Conservation (phyloP, 37 sponge, comb jelly and placozoan genomes). For the Beroe forskalii region DNA sequence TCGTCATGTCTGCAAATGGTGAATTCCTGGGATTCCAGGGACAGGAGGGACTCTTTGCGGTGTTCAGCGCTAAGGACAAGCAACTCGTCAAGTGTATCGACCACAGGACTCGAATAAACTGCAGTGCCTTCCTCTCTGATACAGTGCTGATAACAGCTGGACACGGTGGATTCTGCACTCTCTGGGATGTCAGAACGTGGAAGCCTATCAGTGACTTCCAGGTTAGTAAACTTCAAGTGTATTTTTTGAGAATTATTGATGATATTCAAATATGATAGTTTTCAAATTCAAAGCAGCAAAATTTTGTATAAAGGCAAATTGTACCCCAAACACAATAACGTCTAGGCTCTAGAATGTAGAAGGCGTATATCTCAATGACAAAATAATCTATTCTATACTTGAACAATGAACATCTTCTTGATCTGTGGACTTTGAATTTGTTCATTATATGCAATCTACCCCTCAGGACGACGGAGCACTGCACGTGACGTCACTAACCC, state of each 20-base stretch:
- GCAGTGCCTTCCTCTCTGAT: conserved; percentile 24
- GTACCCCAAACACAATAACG: too few species aligned
- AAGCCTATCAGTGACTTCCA: conserved; percentile 41
- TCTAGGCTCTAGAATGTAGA: too few species aligned
- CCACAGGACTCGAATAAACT: conserved; percentile 31
- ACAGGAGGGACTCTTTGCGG: conserved; percentile 32
- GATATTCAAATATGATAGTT: too few species aligned
- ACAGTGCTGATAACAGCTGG: not conserved
- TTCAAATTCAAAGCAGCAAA: too few species aligned
- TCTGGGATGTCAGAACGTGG: conserved; percentile 62
- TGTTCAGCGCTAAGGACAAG: conserved; percentile 60
- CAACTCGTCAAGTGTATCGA: conserved; percentile 52
- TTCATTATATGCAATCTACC: too few species aligned
- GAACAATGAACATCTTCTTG: too few species aligned
- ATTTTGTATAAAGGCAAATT: too few species aligned
- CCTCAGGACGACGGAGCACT: conserved; percentile 45
- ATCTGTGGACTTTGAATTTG: too few species aligned
- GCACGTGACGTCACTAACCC: conserved; percentile 9
- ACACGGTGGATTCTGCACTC: conserved; percentile 30
- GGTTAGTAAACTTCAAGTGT: conserved; percentile 3
- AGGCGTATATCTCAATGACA: too few species aligned
- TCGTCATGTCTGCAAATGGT: not conserved
- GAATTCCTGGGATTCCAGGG: conserved; percentile 50
- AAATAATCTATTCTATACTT: too few species aligned
- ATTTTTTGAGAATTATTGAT: too few species aligned